Evolutionary conservation across 2,797 vertebrate genomes (phyloP).

Genomic region (Lagorchestes hirsutus): DNA sequence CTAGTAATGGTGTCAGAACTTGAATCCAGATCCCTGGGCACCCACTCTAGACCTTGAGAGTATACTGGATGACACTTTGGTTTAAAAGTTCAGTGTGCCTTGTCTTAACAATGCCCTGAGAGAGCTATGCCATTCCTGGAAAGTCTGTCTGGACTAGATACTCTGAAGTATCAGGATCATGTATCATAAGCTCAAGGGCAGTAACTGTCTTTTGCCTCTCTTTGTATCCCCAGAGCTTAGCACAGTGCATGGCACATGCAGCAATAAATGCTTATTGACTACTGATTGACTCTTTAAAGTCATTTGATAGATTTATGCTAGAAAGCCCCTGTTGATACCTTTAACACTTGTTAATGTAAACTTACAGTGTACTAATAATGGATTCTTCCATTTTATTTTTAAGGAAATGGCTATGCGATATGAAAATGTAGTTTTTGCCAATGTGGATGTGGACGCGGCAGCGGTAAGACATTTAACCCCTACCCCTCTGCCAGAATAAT

Average conservation of each 20-base stretch:
- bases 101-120: not conserved
- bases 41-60: not conserved
- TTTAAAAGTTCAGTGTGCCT: not conserved
- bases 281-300: not conserved
- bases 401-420: conserved; percentile 66
- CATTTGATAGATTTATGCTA: not conserved
- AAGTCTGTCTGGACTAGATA: not conserved
- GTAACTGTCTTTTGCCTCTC: not conserved
- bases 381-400: conserved; percentile 67
- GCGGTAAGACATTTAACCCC: conserved; percentile 63
- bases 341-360: not conserved
- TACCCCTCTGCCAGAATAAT: conserved; percentile 16
- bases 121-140: not conserved
- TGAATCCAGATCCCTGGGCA: not conserved
- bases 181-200: not conserved
- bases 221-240: not conserved
- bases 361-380: conserved; percentile 32
- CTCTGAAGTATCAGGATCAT: not conserved
- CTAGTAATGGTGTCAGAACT: not conserved
- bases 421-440: conserved; percentile 76
- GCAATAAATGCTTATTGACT: not conserved
- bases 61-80: not conserved
- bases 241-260: not conserved
- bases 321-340: not conserved
- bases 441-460: conserved; percentile 71